Evolutionary conservation across 2,888 invertebrate species (phyloP), one percentile per base, ranked within the genome.

Genomic region (Sepiola atlantica): DNA sequence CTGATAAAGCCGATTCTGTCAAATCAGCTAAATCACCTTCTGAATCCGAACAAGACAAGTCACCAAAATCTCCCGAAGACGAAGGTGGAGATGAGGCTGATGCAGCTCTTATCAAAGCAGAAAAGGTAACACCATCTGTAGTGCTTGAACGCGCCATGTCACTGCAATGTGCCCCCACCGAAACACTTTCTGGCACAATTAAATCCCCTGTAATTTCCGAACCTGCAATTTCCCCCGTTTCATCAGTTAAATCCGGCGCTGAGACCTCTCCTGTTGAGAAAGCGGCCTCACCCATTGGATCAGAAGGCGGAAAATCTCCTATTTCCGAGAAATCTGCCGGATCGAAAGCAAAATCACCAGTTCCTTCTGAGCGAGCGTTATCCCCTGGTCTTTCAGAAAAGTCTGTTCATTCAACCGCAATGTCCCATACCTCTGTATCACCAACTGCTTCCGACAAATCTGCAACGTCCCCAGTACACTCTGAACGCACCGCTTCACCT

Each of bases 181-280:
- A 45, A 20, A 55, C 45, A 92, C 35, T 45, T 6, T 55, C 55
- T 45, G 55, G 54, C 54, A 55, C 92, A 54, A 35, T 45, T 18
- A 92, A 92, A 92, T 92, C 92, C 45, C 92, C 92, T 92, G 55
- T 55, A 92, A 54, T 45, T 55, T 92, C 92, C 55, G 92, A 92
- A 35, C n/a, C 92, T 18, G 32, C 77, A 77, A 77, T 32, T 32
- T 77, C 77, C n/a, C 77, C 77, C 18, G 77, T n/a, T 77, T 77
- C 77, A 14, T 77, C 77, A 28, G 61, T 77, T 77, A 77, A 28
- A 92, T 28, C 61, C 8, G 77, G 57, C 20, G 35, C 55, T 92
- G 92, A 92, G n/a, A 18, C 92, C 55, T 55, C 18, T 0, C 55
- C 92, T 16, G 4, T 54, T 92, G 45, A 45, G 18, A 32, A 24